Percentiles rank a stretch among this genome's conserved stretches.
Conservation (phyloP, 2,888 invertebrate genomes). For the Pheosia tremula region DNA sequence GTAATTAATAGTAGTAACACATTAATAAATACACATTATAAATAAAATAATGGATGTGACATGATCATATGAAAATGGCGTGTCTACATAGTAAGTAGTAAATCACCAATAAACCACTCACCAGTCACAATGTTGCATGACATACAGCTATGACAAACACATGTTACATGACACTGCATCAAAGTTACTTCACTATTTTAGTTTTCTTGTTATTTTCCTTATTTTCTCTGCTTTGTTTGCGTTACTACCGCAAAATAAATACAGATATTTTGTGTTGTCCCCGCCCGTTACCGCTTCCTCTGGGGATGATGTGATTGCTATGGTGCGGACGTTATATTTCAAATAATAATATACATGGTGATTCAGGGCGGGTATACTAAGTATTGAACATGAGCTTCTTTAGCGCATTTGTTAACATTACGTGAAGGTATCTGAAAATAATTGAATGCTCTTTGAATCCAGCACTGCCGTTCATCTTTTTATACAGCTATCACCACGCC, state of each 20-base stretch:
- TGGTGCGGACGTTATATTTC: background rate
- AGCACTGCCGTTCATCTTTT: no score
- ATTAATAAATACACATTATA: no score
- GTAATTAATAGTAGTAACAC: no score
- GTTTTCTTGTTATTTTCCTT: constrained; percentile 11
- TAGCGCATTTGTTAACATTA: no score
- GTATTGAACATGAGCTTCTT: no score
- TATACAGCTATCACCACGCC: no score
- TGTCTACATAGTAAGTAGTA: constrained; percentile 7
- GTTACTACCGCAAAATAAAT: constrained; percentile 1
- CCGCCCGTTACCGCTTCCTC: background rate
- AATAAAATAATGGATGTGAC: no score
- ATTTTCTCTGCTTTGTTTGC: constrained; percentile 16
- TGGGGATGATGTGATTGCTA: background rate
- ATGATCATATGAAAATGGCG: no score
- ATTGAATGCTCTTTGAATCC: no score
- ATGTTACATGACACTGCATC: constrained; percentile 10
- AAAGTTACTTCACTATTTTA: constrained; percentile 10
- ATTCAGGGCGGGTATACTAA: no score
- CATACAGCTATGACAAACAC: background rate
- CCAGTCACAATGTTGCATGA: constrained; percentile 18
- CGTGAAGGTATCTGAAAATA: no score
- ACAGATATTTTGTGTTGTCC: background rate
- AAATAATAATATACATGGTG: no score
- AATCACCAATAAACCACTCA: constrained; percentile 22